Base-by-base conservation (phyloP, 2,888 invertebrate species). In the Apodemia zela region DNA sequence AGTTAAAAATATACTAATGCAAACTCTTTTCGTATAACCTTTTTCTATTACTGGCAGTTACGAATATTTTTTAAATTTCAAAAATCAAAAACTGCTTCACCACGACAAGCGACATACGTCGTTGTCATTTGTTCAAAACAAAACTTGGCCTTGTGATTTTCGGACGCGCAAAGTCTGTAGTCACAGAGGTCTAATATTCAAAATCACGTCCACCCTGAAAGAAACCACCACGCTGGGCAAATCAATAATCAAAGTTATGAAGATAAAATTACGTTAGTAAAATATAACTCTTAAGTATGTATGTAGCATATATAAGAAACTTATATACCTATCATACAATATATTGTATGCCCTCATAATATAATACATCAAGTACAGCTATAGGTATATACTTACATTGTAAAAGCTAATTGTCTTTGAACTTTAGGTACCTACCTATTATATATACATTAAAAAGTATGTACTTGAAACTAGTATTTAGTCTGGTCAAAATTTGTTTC, bases 211-310 rank as follows among this genome's bases (percentile, higher is more conserved):
- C 75, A 74, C 68, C 70, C 73, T 79, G 75, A 76, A 77, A 72
- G 77, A 83, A 84, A 77, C 82, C 80, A 81, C 77, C 89, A 90
- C 85, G 85, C 87, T 87, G 85, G 84, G 85, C 73, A 90, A 80
- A 75, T 90, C 91, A 71, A 89, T 90, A 81, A 91, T 91, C 74
- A 89, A 88, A 85, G 90, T 91, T 76, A 91, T 91, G 91, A 91
- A 91, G 84, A 91, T 91, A 75, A 90, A 90, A 82, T 78, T 91
- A 81, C 91, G 91, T 91, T 72, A 90, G 91, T 86, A 77, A 60
- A 69, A 66, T 21, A 18, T 49, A 21, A 58, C 64, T 33, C 35
- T 21, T 64, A 38, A 8, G 33, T 33, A 33, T 29, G 8, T 63
- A 49, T 18, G 10, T 61, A 33, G 51, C 17, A 21, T 6, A 21